Percentiles rank a stretch among this genome's conserved stretches.
These are phyloP conservation scores for Agrotis exclamationis DNA, from an alignment of 2,888 invertebrate species.

Conservation along the genomic window DNA sequence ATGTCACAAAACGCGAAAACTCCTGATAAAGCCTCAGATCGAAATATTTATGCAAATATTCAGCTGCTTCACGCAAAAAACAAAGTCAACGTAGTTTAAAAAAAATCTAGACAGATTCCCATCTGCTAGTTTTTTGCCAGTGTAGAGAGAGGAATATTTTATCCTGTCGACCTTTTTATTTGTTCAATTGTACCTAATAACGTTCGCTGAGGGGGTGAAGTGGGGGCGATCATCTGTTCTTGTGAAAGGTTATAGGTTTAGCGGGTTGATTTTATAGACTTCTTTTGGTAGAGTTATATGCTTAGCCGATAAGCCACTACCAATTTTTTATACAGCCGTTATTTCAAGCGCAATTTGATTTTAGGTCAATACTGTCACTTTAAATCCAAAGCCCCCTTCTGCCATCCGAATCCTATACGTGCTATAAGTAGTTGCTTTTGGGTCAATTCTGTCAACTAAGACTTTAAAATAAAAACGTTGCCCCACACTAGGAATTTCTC, in stretches of 20 bases:
- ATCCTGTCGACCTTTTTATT: not conserved
- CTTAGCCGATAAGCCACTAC: slow-evolving; percentile 17
- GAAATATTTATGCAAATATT: not conserved
- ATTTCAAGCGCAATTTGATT: not conserved
- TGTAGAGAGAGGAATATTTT: not conserved
- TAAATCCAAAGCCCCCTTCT: too few relatives aligned
- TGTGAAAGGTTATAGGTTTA: slow-evolving; percentile 39
- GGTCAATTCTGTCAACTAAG: too few relatives aligned
- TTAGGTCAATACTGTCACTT: not conserved
- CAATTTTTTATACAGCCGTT: not conserved
- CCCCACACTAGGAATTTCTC: too few relatives aligned
- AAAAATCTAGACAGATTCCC: not conserved
- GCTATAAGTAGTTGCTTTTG: too few relatives aligned
- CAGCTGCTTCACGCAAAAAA: not conserved
- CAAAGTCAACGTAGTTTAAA: not conserved
- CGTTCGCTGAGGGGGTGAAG: slow-evolving; percentile 19
- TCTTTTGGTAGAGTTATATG: slow-evolving; percentile 22
- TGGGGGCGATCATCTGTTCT: slow-evolving; percentile 42
- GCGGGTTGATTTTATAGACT: slow-evolving; percentile 45
- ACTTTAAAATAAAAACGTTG: too few relatives aligned
- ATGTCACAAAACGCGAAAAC: too few relatives aligned
- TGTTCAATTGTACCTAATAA: slow-evolving; percentile 29
- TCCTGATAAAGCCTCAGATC: too few relatives aligned
- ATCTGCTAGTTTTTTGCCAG: not conserved
- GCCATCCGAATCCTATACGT: too few relatives aligned